Evolutionary conservation across 2,113 vertebrate genomes (phyloP).

Genomic region (Cranoglanis bouderius): DNA sequence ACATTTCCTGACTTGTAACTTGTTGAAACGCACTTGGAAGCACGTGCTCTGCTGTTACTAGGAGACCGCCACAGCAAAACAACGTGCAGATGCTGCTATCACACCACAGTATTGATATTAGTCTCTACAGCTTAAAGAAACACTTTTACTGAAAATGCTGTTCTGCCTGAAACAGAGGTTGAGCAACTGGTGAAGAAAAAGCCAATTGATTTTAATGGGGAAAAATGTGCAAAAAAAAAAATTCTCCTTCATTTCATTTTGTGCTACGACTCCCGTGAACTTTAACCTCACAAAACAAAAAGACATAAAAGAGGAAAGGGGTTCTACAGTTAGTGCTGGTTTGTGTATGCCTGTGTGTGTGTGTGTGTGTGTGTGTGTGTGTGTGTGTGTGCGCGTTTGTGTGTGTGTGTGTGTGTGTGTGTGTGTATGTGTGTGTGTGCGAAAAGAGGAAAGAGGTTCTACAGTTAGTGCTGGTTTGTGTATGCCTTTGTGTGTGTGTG

Average conservation of each 20-base stretch:
- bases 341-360: neutral
- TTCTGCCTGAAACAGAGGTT: too few relatives aligned
- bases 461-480: neutral
- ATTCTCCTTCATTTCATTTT: too few relatives aligned
- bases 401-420: slow-evolving; percentile 33
- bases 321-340: neutral
- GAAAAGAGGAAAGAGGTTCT: neutral
- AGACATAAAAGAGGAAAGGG: neutral
- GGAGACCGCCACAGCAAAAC: neutral
- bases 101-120: too few relatives aligned
- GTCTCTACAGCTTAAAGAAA: too few relatives aligned
- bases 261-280: neutral
- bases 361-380: neutral
- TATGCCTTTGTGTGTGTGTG: neutral
- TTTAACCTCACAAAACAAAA: neutral
- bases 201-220: neutral
- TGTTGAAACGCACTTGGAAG: neutral
- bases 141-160: too few relatives aligned
- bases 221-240: neutral
- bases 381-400: too few relatives aligned
- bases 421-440: slow-evolving; percentile 21
- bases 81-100: neutral
- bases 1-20: too few relatives aligned
- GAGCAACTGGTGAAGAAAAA: neutral
- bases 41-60: neutral